A percentile compares a stretch with the other conserved stretches of the same genome.
Evolutionary conservation across 1,140 invertebrate genomes (phyloP).

Genomic region (Elysia chlorotica): DNA sequence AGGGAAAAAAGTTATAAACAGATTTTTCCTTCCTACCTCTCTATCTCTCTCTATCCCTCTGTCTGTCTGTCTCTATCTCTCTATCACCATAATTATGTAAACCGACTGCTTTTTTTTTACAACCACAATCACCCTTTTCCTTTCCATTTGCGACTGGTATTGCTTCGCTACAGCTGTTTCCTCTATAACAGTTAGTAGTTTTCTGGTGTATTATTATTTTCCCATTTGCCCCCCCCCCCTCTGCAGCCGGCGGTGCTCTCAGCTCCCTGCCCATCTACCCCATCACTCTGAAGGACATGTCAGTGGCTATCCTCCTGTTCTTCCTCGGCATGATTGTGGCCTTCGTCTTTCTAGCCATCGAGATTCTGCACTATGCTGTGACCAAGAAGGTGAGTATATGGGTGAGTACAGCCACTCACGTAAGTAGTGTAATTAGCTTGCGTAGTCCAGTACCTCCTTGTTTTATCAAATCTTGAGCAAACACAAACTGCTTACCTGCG

Average conservation of each 20-base stretch:
- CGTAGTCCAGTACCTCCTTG: background rate
- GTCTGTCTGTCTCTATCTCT: too few relatives aligned
- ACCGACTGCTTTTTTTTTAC: too few relatives aligned
- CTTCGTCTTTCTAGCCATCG: constrained; percentile 34
- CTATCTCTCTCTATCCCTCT: too few relatives aligned
- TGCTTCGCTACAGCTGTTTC: too few relatives aligned
- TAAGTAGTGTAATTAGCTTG: background rate
- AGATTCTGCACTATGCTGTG: constrained; percentile 32
- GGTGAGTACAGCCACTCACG: constrained; percentile 8
- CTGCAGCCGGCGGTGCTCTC: constrained; percentile 17
- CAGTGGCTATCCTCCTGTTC: constrained; percentile 38
- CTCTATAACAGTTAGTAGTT: too few relatives aligned
- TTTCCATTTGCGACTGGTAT: too few relatives aligned
- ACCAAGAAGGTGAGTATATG: constrained; percentile 29
- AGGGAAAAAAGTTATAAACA: too few relatives aligned
- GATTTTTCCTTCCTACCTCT: too few relatives aligned
- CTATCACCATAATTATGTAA: too few relatives aligned
- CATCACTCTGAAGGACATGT: constrained; percentile 31
- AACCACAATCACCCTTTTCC: too few relatives aligned
- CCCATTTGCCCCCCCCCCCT: too few relatives aligned
- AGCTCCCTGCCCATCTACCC: constrained; percentile 33
- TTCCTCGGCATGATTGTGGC: constrained; percentile 39
- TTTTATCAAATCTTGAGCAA: background rate
- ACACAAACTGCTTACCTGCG: background rate
- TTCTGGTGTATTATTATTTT: too few relatives aligned